Base-by-base conservation (phyloP, 2,888 invertebrate species). In the Lycaena phlaeas region DNA sequence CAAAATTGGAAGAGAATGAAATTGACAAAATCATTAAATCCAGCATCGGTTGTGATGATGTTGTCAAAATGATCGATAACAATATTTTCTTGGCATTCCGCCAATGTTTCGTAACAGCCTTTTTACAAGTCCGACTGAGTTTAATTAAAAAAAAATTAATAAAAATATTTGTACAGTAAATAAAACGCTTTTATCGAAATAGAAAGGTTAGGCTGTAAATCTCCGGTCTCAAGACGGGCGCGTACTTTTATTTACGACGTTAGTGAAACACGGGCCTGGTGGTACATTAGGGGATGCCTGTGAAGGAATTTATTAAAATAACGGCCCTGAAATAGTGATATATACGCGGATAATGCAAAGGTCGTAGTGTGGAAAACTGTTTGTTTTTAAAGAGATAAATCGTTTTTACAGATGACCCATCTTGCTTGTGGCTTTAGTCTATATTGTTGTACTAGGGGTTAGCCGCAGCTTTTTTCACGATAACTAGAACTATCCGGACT, bases 151-250 rank as follows among this genome's bases (percentile, higher is more conserved):
- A 34, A 34, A 34, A 34, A 18, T 34, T 14, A 2, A 11, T 22
- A 9, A 22, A 11, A 34, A 18, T 12, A 12, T 12, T 22, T 34
- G 12, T 12, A 22, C 12, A 18, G 18, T 22, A 26, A 18, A 39
- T 40, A 44, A 46, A 48, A 49, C 34, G 39, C 48, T 41, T 45
- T 46, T 45, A 48, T 42, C 45, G 41, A 41, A 42, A 42, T 38
- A 41, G 42, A 45, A 42, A 43, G 37, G 38, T 44, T 42, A 18
- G 42, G 45, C 40, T 30, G 49, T 49, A 49, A 50, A 50, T 50
- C 49, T 49, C 26, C 18, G 37, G 42, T 46, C 48, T 46, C 49
- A 29, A 27, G 42, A 36, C 38, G 36, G 30, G 30, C 36, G n/a
- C 29, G 18, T 15, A 18, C 18, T 22, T 26, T 46, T 53, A 51